Percentiles rank a stretch among this genome's conserved stretches.
These are phyloP conservation scores for Harpagifer antarcticus DNA, from an alignment of 2,797 vertebrate genomes.

Conservation along the genomic window DNA sequence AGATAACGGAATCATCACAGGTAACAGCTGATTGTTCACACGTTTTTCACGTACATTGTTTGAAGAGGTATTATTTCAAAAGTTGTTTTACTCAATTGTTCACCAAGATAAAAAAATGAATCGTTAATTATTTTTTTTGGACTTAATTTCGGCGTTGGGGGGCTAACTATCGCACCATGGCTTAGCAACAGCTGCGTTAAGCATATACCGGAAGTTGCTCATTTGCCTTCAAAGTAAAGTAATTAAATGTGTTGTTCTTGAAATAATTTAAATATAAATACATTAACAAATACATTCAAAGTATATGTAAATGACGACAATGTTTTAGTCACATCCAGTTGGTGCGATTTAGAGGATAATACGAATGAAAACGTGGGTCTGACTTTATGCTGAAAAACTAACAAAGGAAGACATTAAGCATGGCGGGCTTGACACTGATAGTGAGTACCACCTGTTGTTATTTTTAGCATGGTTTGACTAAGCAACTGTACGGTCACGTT, in stretches of 20 bases:
- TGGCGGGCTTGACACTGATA: background rate
- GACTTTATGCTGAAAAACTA: constrained; percentile 27
- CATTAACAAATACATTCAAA: accelerated
- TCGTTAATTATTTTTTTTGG: accelerated
- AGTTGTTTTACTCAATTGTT: background rate
- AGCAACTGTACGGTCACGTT: background rate
- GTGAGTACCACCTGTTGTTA: constrained; percentile 2
- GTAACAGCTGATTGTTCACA: background rate
- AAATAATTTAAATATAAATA: accelerated
- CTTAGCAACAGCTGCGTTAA: background rate
- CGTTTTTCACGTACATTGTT: too few relatives aligned
- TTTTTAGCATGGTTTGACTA: background rate
- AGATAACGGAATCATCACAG: background rate
- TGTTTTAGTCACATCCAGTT: accelerated
- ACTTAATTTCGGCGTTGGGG: background rate
- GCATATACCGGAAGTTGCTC: accelerated
- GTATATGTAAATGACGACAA: accelerated
- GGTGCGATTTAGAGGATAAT: background rate
- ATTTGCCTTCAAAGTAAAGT: constrained; percentile 4
- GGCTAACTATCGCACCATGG: too few relatives aligned
- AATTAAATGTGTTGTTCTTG: accelerated
- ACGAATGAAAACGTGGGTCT: accelerated
- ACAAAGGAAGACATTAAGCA: background rate
- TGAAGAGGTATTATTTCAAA: too few relatives aligned
- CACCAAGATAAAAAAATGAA: background rate